Evolutionary conservation across 2,113 vertebrate species (phyloP), one percentile per base, ranked within the genome.

Genomic region (Leptobrachium ailaonicum): DNA sequence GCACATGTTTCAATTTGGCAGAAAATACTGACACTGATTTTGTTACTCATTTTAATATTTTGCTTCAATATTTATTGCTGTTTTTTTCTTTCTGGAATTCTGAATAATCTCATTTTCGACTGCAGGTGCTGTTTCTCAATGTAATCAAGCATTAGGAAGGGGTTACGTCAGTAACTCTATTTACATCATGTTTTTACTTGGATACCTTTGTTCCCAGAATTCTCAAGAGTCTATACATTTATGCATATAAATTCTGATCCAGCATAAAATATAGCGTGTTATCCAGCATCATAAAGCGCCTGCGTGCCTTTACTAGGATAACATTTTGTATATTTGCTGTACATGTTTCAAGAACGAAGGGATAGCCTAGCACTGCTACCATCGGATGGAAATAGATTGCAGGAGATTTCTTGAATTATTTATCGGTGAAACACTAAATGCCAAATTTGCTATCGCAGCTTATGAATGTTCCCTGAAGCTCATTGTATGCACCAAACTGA

Each of bases 171-270:
- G 50, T 45, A 47, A 8, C 68, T 47, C 44, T 20, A n/a, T 47
- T 71, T 20, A 71, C 13, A 50, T 43, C 42, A 47, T 8, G 13
- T 71, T 7, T 71, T 44, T 71, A 69, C 14, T 71, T 71, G 68
- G 68, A 43, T 45, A 68, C 2, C 9, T 44, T 41, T 13, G 9
- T 68, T 13, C 66, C 43, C 68, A 32, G 13, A 11, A 14, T 60
- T 60, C 56, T 60, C 10, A 3, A 12, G 56, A 60, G 10, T 60
- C 56, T 12, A 12, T 14, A 7, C 13, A 14, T 8, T 60, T 3
- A 60, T 60, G 56, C 13, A 12, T 60, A 60, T 60, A 10, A 12
- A 4, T 4, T 60, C 6, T 12, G 13, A 60, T 60, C 56, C 56
- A 60, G 13, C 56, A 11, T 13, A 60, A 60, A 4, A 60, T 60